Percentiles rank a stretch among this genome's conserved stretches.
Conservation (phyloP, 2,888 invertebrate genomes). For the Pristionchus fissidentatus region DNA sequence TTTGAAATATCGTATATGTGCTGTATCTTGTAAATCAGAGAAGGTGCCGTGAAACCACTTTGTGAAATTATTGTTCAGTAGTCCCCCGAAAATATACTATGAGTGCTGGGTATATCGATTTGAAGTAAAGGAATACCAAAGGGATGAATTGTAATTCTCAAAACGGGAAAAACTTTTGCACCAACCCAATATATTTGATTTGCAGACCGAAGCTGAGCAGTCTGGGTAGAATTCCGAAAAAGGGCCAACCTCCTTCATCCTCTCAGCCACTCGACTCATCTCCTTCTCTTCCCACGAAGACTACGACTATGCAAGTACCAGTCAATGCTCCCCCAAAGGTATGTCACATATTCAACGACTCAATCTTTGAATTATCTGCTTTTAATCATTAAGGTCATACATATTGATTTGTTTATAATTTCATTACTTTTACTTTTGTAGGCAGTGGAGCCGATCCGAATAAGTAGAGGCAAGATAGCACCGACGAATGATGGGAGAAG, state of each 20-base stretch:
- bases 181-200: background rate
- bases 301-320: background rate
- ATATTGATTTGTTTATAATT: background rate
- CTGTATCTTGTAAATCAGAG: no score
- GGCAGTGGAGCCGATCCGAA: background rate
- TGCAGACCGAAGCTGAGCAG: constrained; percentile 17
- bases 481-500: background rate
- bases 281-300: background rate
- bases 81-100: no score
- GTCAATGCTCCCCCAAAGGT: background rate
- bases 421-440: background rate
- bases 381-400: no score
- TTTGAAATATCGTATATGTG: no score
- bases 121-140: no score
- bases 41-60: no score
- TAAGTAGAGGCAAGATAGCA: background rate
- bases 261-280: background rate
- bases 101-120: no score
- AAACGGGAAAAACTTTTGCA: no score
- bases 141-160: no score
- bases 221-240: constrained; percentile 23
- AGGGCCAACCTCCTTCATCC: background rate
- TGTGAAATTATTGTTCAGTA: no score
- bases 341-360: background rate
- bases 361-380: no score